Evolutionary conservation across 2,113 vertebrate species (phyloP), one percentile per base, ranked within the genome.

Genomic region (Tretioscincus oriximinensis): DNA sequence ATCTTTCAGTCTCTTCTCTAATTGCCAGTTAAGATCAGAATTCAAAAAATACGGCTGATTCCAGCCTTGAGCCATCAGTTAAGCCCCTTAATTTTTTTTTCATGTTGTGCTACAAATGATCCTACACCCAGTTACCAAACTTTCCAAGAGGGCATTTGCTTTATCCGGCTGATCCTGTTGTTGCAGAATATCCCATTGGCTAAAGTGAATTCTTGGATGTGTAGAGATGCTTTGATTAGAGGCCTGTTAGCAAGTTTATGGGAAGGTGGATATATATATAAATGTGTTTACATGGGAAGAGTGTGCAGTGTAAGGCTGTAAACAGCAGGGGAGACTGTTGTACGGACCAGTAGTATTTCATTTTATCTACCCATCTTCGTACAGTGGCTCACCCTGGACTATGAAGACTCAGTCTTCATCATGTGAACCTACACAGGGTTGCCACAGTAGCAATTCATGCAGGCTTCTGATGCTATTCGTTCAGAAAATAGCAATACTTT

Each of bases 321-420:
- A 51, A 35, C n/a, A 35, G 75, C 20, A 68, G 28, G 29, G 8
- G 14, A 22, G 21, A 74, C 24, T 66, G 28, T 47, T 63, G 76
- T 51, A 71, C 63, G 71, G 63, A 35, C 35, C 11, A 51, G 69
- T 70, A 51, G 69, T 70, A 63, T n/a, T 61, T 51, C 16, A 51
- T 35, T 49, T 29, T 68, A n/a, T 45, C 47, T 49, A 22, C 21
- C 22, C 2, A 73, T 47, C 63, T 78, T 64, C 3, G 35, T 61
- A 45, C 29, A 67, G 71, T 45, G 21, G 41, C 31, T 69, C 35
- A 61, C 71, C 63, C 4, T 22, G 47, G 22, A 21, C 21, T 75
- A 28, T 24, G 51, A 69, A 47, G 16, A 77, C 54, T n/a, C n/a
- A n/a, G n/a, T n/a, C n/a, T 65, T 84, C 41, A 20, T 78, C 68